Evolutionary conservation across 2,888 invertebrate genomes (phyloP).

Genomic region (Monopis laevigella): DNA sequence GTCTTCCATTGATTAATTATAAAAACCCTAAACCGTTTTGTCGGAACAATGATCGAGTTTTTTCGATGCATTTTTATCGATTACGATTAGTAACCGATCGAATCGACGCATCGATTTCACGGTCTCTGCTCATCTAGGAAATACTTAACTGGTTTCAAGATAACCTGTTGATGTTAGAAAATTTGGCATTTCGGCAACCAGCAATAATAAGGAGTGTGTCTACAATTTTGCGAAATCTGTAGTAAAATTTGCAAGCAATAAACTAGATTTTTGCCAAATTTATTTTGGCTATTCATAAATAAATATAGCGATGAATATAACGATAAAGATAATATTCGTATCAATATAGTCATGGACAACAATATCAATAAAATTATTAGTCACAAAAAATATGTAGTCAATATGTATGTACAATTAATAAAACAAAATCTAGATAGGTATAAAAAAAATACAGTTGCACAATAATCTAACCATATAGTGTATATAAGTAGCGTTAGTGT

Average conservation of each 20-base stretch:
- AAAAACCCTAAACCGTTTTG: slow-evolving; percentile 5
- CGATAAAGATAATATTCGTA: neutral
- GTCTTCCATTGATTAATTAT: too few species aligned
- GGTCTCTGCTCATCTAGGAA: slow-evolving; percentile 29
- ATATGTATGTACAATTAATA: too few species aligned
- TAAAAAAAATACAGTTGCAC: too few species aligned
- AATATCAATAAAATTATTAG: too few species aligned
- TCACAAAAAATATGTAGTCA: too few species aligned
- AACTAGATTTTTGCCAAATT: too few species aligned
- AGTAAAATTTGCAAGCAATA: neutral
- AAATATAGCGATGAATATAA: neutral
- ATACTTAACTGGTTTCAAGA: slow-evolving; percentile 13
- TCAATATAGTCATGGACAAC: too few species aligned
- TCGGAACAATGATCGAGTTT: slow-evolving; percentile 4
- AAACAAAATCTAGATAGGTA: too few species aligned
- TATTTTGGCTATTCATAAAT: slow-evolving; percentile 12
- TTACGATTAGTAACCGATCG: slow-evolving; percentile 1
- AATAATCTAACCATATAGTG: too few species aligned
- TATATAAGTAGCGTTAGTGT: too few species aligned
- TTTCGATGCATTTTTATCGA: neutral
- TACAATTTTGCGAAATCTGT: too few species aligned
- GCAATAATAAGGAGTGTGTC: too few species aligned
- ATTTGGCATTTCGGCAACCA: neutral
- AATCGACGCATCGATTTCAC: slow-evolving; percentile 27
- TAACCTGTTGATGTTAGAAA: neutral